A percentile compares a stretch with the other conserved stretches of the same genome.
These are phyloP conservation scores for Zaprionus inermis DNA, from an alignment of 1,140 invertebrate species.

Conservation along the genomic window DNA sequence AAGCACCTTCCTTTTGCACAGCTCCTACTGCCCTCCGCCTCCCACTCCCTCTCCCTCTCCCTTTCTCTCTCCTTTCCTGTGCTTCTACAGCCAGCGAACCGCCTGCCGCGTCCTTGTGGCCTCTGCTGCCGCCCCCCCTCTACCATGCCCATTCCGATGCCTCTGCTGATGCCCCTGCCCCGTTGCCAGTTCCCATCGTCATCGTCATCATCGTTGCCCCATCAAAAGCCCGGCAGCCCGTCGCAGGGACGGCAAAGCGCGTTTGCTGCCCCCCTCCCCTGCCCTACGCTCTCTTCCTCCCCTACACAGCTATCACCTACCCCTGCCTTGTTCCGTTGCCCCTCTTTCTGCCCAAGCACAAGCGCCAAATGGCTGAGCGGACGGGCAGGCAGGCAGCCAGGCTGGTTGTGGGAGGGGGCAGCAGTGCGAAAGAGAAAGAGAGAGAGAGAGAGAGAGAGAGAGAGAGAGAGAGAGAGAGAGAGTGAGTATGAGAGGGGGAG, in stretches of 20 bases:
- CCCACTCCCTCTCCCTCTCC: background rate
- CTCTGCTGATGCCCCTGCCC: constrained; percentile 3
- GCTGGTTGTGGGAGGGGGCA: constrained; percentile 42
- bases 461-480: constrained; percentile 17
- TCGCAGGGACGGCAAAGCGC: constrained; percentile 40
- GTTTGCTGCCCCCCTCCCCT: background rate
- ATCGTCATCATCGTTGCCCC: constrained; percentile 40
- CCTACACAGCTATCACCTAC: no score
- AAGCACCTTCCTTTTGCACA: constrained; percentile 48
- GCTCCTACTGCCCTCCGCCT: constrained; percentile 34
- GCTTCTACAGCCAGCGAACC: background rate
- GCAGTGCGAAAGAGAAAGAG: background rate
- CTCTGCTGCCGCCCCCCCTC: constrained; percentile 21
- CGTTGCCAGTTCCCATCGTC: constrained; percentile 38
- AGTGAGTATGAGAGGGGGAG: background rate
- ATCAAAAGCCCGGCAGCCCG: constrained; percentile 54
- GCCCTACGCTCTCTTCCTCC: background rate
- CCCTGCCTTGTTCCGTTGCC: background rate
- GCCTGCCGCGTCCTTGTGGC: constrained; percentile 45
- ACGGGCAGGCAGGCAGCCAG: constrained; percentile 18
- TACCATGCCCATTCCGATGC: constrained; percentile 11
- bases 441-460: background rate
- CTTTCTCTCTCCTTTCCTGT: background rate
- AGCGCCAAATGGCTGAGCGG: constrained; percentile 43
- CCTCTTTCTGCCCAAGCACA: constrained; percentile 13